These are phyloP conservation scores for Lacerta agilis DNA, from an alignment of 2,797 vertebrate genomes.

Conservation along the genomic window DNA sequence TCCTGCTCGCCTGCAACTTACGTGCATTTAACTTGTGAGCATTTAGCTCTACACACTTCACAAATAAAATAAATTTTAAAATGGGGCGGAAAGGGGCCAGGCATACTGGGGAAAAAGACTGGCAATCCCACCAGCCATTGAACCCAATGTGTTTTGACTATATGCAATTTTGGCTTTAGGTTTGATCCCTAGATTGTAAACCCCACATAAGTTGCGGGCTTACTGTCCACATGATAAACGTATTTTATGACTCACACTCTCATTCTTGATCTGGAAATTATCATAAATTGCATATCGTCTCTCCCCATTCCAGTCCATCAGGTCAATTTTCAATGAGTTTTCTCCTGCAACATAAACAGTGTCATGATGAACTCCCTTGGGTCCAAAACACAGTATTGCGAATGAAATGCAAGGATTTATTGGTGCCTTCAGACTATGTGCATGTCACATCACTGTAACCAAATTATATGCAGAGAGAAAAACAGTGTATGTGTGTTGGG, in stretches of 20 bases:
- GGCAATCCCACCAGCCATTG: too few species aligned
- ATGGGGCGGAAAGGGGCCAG: too few species aligned
- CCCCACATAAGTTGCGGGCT: too few species aligned
- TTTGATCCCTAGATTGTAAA: too few species aligned
- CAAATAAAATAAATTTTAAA: too few species aligned
- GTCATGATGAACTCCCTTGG: background rate
- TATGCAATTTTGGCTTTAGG: too few species aligned
- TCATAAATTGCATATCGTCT: slow-evolving; percentile 85
- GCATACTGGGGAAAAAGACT: too few species aligned
- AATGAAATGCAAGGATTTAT: background rate
- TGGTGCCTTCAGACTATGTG: background rate
- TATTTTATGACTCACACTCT: slow-evolving; percentile 76
- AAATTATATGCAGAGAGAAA: background rate
- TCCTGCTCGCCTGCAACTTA: background rate
- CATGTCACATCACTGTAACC: background rate
- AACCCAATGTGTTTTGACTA: too few species aligned
- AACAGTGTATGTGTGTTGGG: background rate
- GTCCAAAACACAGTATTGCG: background rate
- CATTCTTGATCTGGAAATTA: slow-evolving; percentile 83
- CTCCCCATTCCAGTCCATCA: slow-evolving; percentile 89
- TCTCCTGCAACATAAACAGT: slow-evolving; percentile 75
- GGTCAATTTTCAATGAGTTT: slow-evolving; percentile 87
- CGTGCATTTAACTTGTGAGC: too few species aligned
- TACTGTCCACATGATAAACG: too few species aligned
- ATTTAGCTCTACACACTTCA: too few species aligned